Evolutionary conservation across 2,113 vertebrate species (phyloP).

Genomic region (Sphyrna mokarran): DNA sequence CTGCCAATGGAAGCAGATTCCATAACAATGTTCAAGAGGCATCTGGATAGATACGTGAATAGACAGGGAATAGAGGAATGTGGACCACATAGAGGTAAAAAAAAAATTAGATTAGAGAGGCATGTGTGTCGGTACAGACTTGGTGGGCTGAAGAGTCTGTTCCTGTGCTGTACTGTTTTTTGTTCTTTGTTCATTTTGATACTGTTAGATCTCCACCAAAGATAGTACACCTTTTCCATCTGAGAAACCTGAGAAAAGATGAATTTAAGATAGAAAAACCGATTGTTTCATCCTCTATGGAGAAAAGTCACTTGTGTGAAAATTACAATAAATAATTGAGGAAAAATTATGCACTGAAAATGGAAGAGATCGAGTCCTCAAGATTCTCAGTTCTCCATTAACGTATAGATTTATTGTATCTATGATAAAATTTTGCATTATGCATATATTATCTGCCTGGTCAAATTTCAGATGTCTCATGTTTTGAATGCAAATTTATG

Average conservation of each 20-base stretch:
- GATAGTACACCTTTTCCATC: background rate
- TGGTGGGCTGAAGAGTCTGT: too few species aligned
- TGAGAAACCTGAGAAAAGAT: background rate
- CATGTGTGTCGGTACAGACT: too few species aligned
- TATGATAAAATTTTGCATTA: background rate
- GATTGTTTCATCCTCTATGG: background rate
- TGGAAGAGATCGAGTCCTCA: background rate
- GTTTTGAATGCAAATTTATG: background rate
- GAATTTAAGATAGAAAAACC: background rate
- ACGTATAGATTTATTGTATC: background rate
- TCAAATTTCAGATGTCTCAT: background rate
- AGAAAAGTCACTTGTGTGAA: background rate
- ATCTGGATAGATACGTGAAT: too few species aligned
- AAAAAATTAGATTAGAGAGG: too few species aligned
- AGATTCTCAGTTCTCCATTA: background rate
- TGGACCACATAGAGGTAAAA: too few species aligned
- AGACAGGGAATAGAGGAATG: too few species aligned
- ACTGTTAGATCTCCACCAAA: background rate
- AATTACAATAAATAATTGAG: background rate
- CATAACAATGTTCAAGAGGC: too few species aligned
- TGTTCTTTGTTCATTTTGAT: background rate
- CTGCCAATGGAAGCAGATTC: too few species aligned
- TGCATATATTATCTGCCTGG: background rate
- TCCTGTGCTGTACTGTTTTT: too few species aligned
- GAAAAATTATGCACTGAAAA: background rate